These are phyloP conservation scores for Harpegnathos saltator DNA, from an alignment of 1,140 invertebrate species.

Conservation along the genomic window DNA sequence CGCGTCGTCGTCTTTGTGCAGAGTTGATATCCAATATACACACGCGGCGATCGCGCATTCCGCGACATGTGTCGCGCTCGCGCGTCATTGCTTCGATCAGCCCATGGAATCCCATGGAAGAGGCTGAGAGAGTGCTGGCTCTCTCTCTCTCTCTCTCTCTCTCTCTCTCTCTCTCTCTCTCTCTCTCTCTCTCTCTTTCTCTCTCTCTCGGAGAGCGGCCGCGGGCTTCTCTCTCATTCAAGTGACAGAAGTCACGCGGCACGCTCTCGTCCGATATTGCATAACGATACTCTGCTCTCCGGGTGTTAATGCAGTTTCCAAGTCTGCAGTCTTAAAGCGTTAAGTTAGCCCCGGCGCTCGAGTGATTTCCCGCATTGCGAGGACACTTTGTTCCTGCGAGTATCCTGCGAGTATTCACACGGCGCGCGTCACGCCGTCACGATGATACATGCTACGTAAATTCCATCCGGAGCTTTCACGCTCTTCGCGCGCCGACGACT, in stretches of 20 bases:
- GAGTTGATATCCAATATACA: neutral
- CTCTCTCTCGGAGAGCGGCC: neutral
- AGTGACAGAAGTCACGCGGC: slow-evolving; percentile 7
- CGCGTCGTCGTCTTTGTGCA: too few relatives aligned
- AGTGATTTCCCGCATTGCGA: neutral
- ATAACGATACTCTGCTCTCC: neutral
- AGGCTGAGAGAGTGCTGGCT: neutral
- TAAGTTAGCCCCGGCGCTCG: neutral
- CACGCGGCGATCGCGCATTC: neutral
- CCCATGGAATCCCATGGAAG: too few relatives aligned
- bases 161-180: too few relatives aligned
- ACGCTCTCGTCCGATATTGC: neutral
- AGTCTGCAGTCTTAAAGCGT: neutral
- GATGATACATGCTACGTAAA: slow-evolving; percentile 14
- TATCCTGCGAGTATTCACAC: neutral
- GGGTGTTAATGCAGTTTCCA: neutral
- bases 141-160: too few relatives aligned
- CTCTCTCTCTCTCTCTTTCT: too few relatives aligned
- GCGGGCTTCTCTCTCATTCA: slow-evolving; percentile 15
- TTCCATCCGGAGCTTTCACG: neutral
- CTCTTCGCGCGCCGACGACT: neutral
- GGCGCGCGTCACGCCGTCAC: neutral
- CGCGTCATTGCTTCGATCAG: too few relatives aligned
- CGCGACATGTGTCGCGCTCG: too few relatives aligned
- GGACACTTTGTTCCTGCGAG: neutral